Evolutionary conservation across 2,113 vertebrate species (phyloP), one percentile per base, ranked within the genome.

Genomic region (Hiodon tergisus): DNA sequence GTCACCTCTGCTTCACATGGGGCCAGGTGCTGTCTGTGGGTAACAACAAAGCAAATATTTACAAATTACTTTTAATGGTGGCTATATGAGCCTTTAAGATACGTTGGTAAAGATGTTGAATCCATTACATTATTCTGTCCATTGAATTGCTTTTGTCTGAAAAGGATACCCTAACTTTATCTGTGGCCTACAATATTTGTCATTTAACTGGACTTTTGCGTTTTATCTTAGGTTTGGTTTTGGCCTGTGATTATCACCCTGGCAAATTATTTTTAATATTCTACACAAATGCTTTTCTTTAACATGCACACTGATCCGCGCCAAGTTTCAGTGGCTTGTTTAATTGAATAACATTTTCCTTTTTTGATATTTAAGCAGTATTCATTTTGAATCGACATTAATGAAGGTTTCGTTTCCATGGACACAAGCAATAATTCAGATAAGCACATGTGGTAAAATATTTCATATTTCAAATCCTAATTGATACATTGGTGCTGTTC

Each of bases 1-100:
- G 85, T 87, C 53, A 95, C 69, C 76, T 94, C 88, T 66, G 89
- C 92, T 77, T 91, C 87, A 81, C 94, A 94, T 0, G 90, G 90
- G 69, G 81, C 77, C 78, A 93, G 70, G 60, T 80, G 54, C 82
- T 95, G 92, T 81, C 94, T 97, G 78, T 6, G 79, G 76, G 83
- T 79, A 81, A 52, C 16, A 46, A 48, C 4, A 63, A 63, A 31
- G 73, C n/a, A 58, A 70, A 3, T 1, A 54, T 74, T 51, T 69
- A 10, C n/a, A 11, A 74, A 31, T 31, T 31, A 31, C 31, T 31
- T 31, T 31, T 31, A 31, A 31, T 31, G 31, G 31, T 31, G 31
- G 31, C 31, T 31, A 31, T 31, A 31, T 31, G 31, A 31, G 31
- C 31, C 31, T 31, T 1, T 31, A 31, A 31, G 31, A 31, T 31